Evolutionary conservation across 1,140 invertebrate species (phyloP).

Genomic region (Drosophila ananassae): DNA sequence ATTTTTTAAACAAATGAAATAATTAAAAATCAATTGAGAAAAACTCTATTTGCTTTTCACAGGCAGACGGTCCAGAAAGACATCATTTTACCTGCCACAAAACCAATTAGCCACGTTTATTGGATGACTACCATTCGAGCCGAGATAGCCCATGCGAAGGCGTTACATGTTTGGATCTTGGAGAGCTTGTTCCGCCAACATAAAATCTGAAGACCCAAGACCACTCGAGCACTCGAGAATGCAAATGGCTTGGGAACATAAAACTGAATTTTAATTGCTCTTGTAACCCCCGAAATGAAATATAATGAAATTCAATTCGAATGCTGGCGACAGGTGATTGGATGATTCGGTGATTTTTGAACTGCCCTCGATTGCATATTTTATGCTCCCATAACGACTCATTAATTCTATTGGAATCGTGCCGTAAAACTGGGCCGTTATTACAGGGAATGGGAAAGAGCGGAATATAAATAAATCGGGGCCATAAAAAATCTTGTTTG

Average conservation of each 20-base stretch:
- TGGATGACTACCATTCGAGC: neutral
- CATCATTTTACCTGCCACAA: neutral
- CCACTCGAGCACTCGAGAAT: constrained; percentile 3
- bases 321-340: constrained; percentile 45
- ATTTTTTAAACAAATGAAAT: too few species aligned
- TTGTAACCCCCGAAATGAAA: constrained; percentile 12
- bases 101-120: constrained; percentile 12
- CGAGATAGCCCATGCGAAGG: neutral
- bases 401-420: constrained; percentile 42
- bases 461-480: constrained; percentile 33
- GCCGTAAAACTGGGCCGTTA: constrained; percentile 39
- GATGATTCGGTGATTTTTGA: constrained; percentile 19
- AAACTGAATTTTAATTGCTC: constrained; percentile 20
- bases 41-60: too few species aligned
- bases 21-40: too few species aligned
- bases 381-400: constrained; percentile 41
- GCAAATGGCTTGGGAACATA: neutral
- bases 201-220: neutral
- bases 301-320: constrained; percentile 13
- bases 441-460: constrained; percentile 22
- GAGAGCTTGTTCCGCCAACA: neutral
- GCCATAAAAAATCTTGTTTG: constrained; percentile 34
- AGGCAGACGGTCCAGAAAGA: neutral
- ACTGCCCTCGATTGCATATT: constrained; percentile 42
- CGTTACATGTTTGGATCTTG: constrained; percentile 16